A percentile compares a stretch with the other conserved stretches of the same genome.
Conservation (phyloP, 2,888 invertebrate species). For the Coelogynopora nodosa region DNA sequence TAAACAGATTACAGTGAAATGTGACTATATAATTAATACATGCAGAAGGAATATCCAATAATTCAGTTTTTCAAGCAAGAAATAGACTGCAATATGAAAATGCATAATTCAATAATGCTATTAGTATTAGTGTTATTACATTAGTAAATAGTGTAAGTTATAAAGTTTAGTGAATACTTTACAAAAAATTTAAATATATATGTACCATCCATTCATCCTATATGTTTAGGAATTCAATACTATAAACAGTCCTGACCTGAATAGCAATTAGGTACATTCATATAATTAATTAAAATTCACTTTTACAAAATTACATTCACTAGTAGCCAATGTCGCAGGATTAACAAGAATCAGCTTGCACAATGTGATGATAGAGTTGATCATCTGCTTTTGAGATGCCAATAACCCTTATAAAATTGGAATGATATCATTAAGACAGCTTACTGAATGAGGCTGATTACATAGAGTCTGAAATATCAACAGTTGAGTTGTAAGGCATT, state of each 20-base stretch:
- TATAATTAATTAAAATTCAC: constrained; percentile 27
- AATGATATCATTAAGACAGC: background rate
- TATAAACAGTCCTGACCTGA: background rate
- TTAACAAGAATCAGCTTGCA: background rate
- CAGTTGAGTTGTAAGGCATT: background rate
- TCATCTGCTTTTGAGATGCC: background rate
- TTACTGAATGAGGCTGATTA: background rate
- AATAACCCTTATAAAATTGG: background rate
- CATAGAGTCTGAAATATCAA: background rate
- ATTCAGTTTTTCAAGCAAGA: background rate
- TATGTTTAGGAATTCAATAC: background rate
- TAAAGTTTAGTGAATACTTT: constrained; percentile 20
- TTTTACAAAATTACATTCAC: too few relatives aligned
- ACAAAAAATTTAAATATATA: background rate
- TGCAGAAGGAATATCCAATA: background rate
- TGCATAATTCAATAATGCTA: constrained; percentile 17
- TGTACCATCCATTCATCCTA: constrained; percentile 12
- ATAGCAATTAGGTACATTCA: too few relatives aligned
- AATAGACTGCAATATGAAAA: background rate
- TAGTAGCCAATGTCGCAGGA: background rate
- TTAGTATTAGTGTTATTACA: background rate
- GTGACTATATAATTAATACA: background rate
- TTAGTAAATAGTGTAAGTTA: background rate
- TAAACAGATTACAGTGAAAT: background rate
- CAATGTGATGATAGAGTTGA: background rate